phyloP scores from a whole-genome alignment of 2,797 vertebrate genomes.

The Kryptopterus vitreolus region DNA sequence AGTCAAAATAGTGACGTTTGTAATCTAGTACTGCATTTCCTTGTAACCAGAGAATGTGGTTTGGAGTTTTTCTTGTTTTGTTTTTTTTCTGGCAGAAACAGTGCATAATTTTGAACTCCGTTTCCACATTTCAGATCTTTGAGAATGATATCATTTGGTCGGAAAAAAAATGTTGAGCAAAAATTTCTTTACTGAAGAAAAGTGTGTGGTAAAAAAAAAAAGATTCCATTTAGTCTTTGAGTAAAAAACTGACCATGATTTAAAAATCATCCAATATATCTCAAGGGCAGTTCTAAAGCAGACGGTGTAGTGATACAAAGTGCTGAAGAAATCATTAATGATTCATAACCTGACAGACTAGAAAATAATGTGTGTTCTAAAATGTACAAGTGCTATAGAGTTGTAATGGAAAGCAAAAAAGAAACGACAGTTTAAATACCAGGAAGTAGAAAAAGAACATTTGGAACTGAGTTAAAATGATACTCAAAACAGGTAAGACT shows the following conservation, averaged over 20 bases:
- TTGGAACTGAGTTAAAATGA: background rate
- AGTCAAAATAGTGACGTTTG: too few relatives aligned
- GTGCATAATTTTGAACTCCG: background rate
- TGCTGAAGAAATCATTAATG: background rate
- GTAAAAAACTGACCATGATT: background rate
- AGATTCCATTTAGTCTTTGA: background rate
- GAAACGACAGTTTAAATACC: background rate
- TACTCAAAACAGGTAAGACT: background rate
- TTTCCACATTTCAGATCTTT: background rate
- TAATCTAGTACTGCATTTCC: background rate
- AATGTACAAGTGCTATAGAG: background rate
- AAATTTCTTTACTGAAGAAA: background rate
- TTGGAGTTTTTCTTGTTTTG: background rate
- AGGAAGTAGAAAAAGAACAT: background rate
- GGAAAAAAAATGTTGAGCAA: background rate
- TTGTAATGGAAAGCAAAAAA: background rate
- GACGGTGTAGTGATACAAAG: background rate
- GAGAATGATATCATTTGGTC: background rate
- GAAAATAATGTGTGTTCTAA: background rate
- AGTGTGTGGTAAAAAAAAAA: background rate
- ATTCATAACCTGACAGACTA: background rate
- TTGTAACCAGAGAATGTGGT: background rate
- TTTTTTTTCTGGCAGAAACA: background rate
- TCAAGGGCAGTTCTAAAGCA: background rate
- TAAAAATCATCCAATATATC: conserved; percentile 2